phyloP scores from a whole-genome alignment of 2,797 vertebrate genomes.

The Alauda arvensis region DNA sequence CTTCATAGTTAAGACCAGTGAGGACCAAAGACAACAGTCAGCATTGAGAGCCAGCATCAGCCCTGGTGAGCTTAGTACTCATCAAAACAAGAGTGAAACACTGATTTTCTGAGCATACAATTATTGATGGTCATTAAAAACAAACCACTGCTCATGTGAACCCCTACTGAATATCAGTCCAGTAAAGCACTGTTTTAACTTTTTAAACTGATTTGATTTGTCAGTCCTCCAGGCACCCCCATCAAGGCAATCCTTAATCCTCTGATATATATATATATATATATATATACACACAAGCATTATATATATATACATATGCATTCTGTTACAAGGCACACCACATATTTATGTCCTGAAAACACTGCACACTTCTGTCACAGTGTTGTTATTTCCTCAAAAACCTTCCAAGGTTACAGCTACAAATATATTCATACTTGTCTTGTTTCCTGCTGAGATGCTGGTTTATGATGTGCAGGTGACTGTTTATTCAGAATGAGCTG shows the following conservation, averaged over 20 bases:
- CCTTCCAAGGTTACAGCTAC: background rate
- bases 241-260: background rate
- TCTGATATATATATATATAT: no score
- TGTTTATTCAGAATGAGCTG: background rate
- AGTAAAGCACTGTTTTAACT: background rate
- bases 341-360: background rate
- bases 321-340: background rate
- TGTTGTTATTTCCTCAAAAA: background rate
- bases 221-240: background rate
- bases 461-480: background rate
- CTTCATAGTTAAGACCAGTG: background rate
- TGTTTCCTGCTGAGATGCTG: background rate
- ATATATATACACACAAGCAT: background rate
- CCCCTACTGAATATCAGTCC: background rate
- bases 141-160: background rate
- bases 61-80: background rate
- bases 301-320: accelerated
- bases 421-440: background rate
- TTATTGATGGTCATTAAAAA: background rate
- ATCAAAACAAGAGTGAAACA: no score
- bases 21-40: background rate
- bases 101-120: background rate
- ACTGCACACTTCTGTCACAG: background rate
- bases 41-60: background rate
- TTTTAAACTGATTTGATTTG: background rate